Evolutionary conservation across 2,888 invertebrate species (phyloP).

Genomic region (Nymphalis c-album): DNA sequence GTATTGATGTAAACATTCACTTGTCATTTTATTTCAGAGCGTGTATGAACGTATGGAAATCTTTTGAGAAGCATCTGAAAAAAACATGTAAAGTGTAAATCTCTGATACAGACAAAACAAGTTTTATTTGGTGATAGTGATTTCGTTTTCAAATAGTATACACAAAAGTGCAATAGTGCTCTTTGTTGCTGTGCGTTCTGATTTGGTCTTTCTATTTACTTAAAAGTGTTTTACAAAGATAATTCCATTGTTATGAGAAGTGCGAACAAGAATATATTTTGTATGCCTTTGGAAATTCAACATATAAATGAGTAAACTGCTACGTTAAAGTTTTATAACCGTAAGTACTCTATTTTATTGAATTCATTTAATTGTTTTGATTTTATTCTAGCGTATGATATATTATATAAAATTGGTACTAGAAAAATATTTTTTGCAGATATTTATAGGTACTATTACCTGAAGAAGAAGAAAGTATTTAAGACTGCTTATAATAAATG

Average conservation of each 20-base stretch:
- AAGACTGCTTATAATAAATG: neutral
- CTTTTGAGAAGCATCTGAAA: conserved; percentile 53
- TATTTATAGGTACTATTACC: neutral
- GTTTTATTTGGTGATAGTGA: conserved; percentile 39
- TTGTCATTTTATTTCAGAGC: conserved; percentile 74
- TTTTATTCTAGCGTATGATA: neutral
- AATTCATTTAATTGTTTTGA: neutral
- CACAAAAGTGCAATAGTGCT: conserved; percentile 39
- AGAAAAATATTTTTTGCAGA: neutral
- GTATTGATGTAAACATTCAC: conserved; percentile 77
- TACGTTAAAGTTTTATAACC: conserved; percentile 5
- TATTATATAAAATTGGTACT: neutral
- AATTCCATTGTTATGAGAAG: conserved; percentile 23
- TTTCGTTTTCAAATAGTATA: conserved; percentile 27
- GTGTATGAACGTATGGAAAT: conserved; percentile 64
- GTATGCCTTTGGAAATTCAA: conserved; percentile 12
- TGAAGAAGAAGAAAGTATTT: neutral
- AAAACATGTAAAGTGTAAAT: conserved; percentile 70
- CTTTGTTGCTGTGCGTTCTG: conserved; percentile 38
- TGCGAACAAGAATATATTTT: conserved; percentile 15
- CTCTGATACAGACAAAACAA: conserved; percentile 55
- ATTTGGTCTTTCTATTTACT: conserved; percentile 25
- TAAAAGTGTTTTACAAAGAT: conserved; percentile 23
- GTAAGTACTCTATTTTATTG: conserved; percentile 23
- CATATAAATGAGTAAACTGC: conserved; percentile 25